Evolutionary conservation across 2,888 invertebrate species (phyloP), one percentile per base, ranked within the genome.

Genomic region (Autographa gamma): DNA sequence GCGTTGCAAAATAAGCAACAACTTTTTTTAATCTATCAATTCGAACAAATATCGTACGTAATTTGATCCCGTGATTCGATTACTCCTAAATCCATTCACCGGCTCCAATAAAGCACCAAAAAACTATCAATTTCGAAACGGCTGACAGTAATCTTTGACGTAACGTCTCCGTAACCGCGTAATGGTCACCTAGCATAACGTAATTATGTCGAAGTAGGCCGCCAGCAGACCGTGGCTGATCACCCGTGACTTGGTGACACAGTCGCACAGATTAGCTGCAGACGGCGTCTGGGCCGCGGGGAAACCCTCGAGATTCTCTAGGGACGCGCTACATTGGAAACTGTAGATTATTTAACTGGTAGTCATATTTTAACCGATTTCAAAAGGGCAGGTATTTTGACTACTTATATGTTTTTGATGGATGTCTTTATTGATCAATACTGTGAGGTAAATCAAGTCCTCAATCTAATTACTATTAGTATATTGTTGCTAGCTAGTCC

Each of bases 281-380:
- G 48, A 48, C 54, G 54, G 19, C 54, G 18, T 13, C 31, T 16
- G 59, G 32, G 13, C 32, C 59, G 32, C 31, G 16, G 48, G 48
- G n/a, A 48, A 48, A 14, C 48, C 48, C 48, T 48, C n/a, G n/a
- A 48, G 48, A 48, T 48, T n/a, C 48, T 48, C 48, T 48, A 48
- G n/a, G 8, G 48, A n/a, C 9, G 38, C 0, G 11, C 25, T 2
- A 41, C n/a, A 48, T 7, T 7, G 48, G 7, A 7, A n/a, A n/a
- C n/a, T 48, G 25, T 25, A 25, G 25, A 25, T 25, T 25, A 25
- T 25, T 25, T 3, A 25, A 25, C 25, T 25, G 3, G 25, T 25
- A 25, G 25, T 25, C 25, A 25, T 25, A 25, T 25, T 25, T 25
- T 25, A 25, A 25, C 25, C 25, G 25, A 25, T 25, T 25, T 25